A percentile compares a stretch with the other conserved stretches of the same genome.
These are phyloP conservation scores for Zaprionus ghesquierei DNA, from an alignment of 1,140 invertebrate species.

Conservation along the genomic window DNA sequence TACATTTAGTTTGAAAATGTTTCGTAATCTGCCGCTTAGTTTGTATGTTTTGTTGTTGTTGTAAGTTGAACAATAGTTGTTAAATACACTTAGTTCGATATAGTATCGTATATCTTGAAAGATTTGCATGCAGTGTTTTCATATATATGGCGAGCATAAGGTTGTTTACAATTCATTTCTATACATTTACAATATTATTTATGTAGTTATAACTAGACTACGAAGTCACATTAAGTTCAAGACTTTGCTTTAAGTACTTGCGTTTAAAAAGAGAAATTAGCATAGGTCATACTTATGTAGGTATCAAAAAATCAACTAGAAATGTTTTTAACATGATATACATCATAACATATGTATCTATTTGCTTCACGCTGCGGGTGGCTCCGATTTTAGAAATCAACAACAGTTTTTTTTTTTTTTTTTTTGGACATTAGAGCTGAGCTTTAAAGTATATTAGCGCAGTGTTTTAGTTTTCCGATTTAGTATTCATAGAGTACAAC, in stretches of 20 bases:
- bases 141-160: constrained; percentile 33
- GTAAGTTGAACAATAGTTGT: constrained; percentile 39
- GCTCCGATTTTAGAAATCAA: constrained; percentile 76
- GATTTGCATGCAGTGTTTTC: constrained; percentile 23
- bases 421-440: constrained; percentile 59
- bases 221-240: constrained; percentile 57
- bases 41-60: constrained; percentile 20
- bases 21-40: constrained; percentile 26
- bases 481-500: constrained; percentile 17
- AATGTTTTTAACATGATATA: constrained; percentile 66
- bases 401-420: constrained; percentile 58
- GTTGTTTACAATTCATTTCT: constrained; percentile 28
- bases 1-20: constrained; percentile 71
- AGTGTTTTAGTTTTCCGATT: constrained; percentile 35
- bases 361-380: constrained; percentile 14
- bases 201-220: constrained; percentile 53
- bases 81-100: constrained; percentile 35
- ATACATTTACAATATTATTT: constrained; percentile 28
- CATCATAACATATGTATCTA: constrained; percentile 22
- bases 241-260: constrained; percentile 68
- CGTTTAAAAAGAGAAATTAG: constrained; percentile 48
- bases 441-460: constrained; percentile 43
- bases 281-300: constrained; percentile 22
- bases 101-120: constrained; percentile 4
- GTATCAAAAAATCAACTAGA: constrained; percentile 36